Evolutionary conservation across 2,797 vertebrate species (phyloP).

Genomic region (Parotocinclus haroldoi): DNA sequence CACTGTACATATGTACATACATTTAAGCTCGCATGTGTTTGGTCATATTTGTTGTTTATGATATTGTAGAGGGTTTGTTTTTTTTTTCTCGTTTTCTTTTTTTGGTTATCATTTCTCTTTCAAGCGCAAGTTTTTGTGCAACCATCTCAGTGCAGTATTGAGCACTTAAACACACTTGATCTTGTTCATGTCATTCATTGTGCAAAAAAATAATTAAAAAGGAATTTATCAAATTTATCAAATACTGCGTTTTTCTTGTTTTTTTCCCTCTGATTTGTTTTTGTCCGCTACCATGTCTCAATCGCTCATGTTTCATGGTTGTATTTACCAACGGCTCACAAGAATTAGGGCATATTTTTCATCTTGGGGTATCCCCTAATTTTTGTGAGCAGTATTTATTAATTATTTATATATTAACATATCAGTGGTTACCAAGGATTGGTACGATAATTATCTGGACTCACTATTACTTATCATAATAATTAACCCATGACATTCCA

Average conservation of each 20-base stretch:
- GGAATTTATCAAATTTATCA: constrained; percentile 71
- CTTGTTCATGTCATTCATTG: constrained; percentile 99
- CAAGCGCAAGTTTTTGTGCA: constrained; percentile 80
- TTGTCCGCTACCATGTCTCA: no score
- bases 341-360: no score
- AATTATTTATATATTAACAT: no score
- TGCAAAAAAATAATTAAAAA: constrained; percentile 97
- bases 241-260: background rate
- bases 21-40: constrained; percentile 94
- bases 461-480: no score
- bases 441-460: no score
- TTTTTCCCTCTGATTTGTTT: background rate
- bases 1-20: constrained; percentile 79
- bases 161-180: constrained; percentile 97
- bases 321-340: no score
- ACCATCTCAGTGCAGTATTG: constrained; percentile 93
- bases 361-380: no score
- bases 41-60: constrained; percentile 96
- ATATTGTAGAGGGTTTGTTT: constrained; percentile 83
- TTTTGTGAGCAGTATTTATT: no score
- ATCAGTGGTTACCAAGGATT: no score
- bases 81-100: constrained; percentile 52
- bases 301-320: no score
- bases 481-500: no score
- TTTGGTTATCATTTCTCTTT: constrained; percentile 59